Conservation (phyloP, 1,140 invertebrate species). For the Cardiocondyla obscurior region DNA sequence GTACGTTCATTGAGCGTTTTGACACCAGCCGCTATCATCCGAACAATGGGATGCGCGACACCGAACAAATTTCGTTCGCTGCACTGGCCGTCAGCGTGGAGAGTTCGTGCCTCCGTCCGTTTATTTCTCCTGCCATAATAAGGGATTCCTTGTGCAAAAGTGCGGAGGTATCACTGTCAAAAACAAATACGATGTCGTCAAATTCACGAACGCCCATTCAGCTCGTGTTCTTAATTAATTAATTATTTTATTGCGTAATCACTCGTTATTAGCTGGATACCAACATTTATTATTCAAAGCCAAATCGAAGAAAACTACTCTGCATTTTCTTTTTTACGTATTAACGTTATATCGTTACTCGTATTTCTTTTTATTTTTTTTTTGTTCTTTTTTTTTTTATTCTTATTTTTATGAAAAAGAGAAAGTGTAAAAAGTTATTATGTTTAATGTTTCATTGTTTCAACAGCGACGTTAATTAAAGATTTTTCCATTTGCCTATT, state of each 20-base stretch:
- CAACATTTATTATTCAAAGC: not conserved
- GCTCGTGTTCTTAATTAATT: constrained; percentile 26
- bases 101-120: constrained; percentile 51
- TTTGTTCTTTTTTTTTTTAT: not conserved
- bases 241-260: not conserved
- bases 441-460: not conserved
- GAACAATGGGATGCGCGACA: constrained; percentile 56
- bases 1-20: constrained; percentile 51
- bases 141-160: constrained; percentile 62
- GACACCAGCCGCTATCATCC: constrained; percentile 58
- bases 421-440: not conserved
- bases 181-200: constrained; percentile 62
- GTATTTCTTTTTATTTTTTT: not conserved
- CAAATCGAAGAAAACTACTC: not conserved
- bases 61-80: constrained; percentile 55
- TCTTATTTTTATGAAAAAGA: not conserved
- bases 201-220: constrained; percentile 30
- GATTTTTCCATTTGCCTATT: not conserved
- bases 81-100: constrained; percentile 41
- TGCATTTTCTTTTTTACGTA: not conserved
- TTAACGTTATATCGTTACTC: not conserved
- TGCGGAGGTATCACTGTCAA: constrained; percentile 62
- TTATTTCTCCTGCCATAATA: constrained; percentile 58
- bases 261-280: not conserved
- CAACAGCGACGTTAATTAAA: not conserved